phyloP scores from a whole-genome alignment of 2,888 invertebrate genomes.

The Pollenia amentaria region DNA sequence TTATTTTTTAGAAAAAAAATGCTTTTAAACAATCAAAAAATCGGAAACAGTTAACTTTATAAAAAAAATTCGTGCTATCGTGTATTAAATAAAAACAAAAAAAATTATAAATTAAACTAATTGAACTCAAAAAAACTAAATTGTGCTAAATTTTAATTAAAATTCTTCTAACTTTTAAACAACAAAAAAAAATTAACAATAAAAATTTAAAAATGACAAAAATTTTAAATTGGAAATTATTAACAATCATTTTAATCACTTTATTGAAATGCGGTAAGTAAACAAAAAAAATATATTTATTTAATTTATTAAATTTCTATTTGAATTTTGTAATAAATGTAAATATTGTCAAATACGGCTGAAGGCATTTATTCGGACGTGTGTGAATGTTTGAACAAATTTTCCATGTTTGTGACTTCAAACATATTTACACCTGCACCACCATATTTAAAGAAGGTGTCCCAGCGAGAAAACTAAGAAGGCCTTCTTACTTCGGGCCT shows the following conservation, averaged over 20 bases:
- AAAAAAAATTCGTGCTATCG: too few species aligned
- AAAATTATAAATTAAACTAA: too few species aligned
- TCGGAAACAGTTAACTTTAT: too few species aligned
- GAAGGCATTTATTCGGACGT: neutral
- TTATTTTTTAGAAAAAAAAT: neutral
- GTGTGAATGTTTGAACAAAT: neutral
- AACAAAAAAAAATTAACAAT: neutral
- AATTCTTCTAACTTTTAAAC: neutral
- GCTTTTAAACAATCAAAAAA: neutral
- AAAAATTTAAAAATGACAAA: slow-evolving; percentile 30
- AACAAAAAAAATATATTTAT: neutral
- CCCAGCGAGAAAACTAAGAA: too few species aligned
- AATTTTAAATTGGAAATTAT: slow-evolving; percentile 14
- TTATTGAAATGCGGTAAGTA: slow-evolving; percentile 49
- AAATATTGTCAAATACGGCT: slow-evolving; percentile 5
- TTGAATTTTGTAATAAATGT: neutral
- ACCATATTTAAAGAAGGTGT: too few species aligned
- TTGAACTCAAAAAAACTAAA: neutral
- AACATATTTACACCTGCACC: too few species aligned
- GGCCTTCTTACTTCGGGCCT: too few species aligned
- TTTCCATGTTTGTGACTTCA: neutral
- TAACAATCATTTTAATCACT: slow-evolving; percentile 38
- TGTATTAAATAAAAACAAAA: too few species aligned
- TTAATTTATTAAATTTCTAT: neutral
- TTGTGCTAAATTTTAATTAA: neutral